These are phyloP conservation scores for Macrocentrus cingulum DNA, from an alignment of 1,140 invertebrate genomes.

Conservation along the genomic window DNA sequence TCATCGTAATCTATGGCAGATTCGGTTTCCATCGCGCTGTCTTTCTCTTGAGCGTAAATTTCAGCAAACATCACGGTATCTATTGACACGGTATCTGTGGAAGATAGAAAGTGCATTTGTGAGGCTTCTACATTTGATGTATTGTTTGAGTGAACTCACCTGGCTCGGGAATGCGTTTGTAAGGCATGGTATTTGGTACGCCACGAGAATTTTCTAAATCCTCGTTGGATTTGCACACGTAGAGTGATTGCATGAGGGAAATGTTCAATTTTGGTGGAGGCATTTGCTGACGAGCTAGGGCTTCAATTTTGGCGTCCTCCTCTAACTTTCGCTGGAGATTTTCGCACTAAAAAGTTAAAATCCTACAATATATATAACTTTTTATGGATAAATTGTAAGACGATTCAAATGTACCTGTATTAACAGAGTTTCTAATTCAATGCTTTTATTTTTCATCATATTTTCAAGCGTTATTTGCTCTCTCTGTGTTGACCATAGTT, in stretches of 20 bases:
- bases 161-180: not conserved
- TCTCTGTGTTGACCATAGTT: conserved; percentile 1
- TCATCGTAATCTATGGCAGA: too few species aligned
- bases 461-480: not conserved
- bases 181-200: not conserved
- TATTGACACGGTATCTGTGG: conserved; percentile 17
- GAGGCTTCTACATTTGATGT: not conserved
- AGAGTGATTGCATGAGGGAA: conserved; percentile 7
- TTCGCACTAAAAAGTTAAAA: conserved; percentile 9
- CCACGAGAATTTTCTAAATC: too few species aligned
- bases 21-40: not conserved
- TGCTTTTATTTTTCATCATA: not conserved
- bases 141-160: too few species aligned
- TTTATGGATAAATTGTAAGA: not conserved
- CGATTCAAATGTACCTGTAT: not conserved
- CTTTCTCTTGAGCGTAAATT: not conserved
- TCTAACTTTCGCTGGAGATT: not conserved
- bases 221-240: too few species aligned
- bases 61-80: conserved; percentile 5
- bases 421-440: not conserved
- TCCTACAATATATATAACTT: not conserved
- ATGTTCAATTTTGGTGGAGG: conserved; percentile 18
- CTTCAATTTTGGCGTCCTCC: conserved; percentile 4
- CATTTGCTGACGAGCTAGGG: conserved; percentile 13
- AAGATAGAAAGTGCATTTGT: not conserved